Evolutionary conservation across 2,888 invertebrate genomes (phyloP).

Genomic region (Platycnemis pennipes): DNA sequence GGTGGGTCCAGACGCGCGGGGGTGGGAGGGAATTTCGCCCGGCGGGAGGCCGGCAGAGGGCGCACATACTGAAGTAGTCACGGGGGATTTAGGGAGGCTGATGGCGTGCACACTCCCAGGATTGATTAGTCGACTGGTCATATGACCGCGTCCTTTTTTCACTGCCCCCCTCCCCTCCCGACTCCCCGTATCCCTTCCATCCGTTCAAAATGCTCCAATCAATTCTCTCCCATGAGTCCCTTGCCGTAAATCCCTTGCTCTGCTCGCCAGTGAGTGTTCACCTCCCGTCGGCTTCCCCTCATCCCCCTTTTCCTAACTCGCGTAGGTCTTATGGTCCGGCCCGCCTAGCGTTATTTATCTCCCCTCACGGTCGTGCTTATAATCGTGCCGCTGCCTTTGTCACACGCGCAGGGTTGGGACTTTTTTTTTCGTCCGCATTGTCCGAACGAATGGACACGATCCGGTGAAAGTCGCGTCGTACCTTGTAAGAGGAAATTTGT

Average conservation of each 20-base stretch:
- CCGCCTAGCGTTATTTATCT: background rate
- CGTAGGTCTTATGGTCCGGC: background rate
- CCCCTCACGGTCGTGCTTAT: background rate
- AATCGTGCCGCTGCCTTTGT: background rate
- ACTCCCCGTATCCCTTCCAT: no score
- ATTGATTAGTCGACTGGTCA: slow-evolving; percentile 52
- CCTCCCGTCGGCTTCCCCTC: background rate
- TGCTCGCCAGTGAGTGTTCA: background rate
- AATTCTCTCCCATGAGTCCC: slow-evolving; percentile 6
- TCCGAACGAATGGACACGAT: background rate
- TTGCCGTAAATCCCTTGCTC: background rate
- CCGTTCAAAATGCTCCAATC: slow-evolving; percentile 28
- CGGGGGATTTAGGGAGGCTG: slow-evolving; percentile 38
- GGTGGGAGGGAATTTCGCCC: background rate
- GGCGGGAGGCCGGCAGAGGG: background rate
- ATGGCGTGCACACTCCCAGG: slow-evolving; percentile 33
- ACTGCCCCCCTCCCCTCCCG: background rate
- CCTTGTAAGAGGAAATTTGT: background rate
- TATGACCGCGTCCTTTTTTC: slow-evolving; percentile 33
- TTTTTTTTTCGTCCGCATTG: no score
- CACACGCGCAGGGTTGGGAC: background rate
- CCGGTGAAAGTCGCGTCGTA: no score
- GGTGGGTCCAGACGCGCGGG: background rate
- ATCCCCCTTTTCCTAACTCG: no score
- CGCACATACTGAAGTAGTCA: background rate